These are phyloP conservation scores for Podotricha telesiphe DNA, from an alignment of 2,888 invertebrate species.

Conservation along the genomic window DNA sequence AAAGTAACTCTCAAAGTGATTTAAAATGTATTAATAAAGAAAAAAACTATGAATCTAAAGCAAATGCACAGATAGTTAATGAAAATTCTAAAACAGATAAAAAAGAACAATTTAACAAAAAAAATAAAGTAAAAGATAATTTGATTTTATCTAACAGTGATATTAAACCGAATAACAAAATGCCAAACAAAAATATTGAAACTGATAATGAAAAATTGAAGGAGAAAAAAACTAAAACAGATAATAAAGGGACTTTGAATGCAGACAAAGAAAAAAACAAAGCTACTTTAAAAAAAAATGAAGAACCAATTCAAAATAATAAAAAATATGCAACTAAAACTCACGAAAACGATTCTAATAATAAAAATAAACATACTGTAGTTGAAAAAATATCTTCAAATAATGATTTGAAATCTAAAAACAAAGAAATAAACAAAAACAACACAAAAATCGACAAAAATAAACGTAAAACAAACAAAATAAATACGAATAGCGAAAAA, in stretches of 20 bases:
- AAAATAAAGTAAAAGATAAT: not conserved
- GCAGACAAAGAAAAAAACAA: not conserved
- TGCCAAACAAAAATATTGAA: not conserved
- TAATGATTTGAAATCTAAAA: not conserved
- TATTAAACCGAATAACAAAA: not conserved
- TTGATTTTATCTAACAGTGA: not conserved
- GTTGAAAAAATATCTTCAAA: not conserved
- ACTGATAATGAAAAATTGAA: not conserved
- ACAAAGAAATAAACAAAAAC: not conserved
- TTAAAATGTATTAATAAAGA: not conserved
- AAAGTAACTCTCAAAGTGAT: not conserved
- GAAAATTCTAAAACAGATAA: not conserved
- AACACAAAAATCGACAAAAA: not conserved
- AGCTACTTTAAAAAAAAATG: not conserved
- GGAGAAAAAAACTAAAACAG: not conserved
- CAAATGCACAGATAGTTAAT: not conserved
- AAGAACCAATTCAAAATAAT: not conserved
- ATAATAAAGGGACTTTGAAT: slow-evolving; percentile 5
- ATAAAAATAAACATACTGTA: not conserved
- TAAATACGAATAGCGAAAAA: not conserved
- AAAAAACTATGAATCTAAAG: not conserved
- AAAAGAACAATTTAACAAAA: not conserved
- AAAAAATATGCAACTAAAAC: not conserved
- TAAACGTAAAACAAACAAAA: not conserved
- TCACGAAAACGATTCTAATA: not conserved